phyloP scores from a whole-genome alignment of 2,113 vertebrate species.

The Dipodomys merriami region DNA sequence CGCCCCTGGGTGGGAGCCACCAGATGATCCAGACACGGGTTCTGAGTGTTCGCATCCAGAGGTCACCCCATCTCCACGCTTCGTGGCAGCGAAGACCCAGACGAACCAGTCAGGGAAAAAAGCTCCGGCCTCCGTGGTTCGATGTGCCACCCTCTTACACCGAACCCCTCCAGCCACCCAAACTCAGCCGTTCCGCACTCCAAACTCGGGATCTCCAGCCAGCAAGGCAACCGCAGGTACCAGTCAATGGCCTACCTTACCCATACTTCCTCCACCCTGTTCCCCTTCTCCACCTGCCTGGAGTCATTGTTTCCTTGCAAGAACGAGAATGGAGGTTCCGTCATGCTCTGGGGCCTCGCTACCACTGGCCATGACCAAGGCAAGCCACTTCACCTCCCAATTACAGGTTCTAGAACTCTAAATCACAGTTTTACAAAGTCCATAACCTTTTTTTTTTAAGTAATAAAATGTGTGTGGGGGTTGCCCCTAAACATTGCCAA shows the following conservation, averaged over 20 bases:
- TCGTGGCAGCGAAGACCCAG: constrained; percentile 89
- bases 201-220: constrained; percentile 86
- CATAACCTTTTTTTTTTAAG: constrained; percentile 18
- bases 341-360: background rate
- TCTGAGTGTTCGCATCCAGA: constrained; percentile 89
- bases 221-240: constrained; percentile 91
- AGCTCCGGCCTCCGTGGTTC: constrained; percentile 84
- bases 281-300: background rate
- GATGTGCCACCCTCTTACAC: constrained; percentile 86
- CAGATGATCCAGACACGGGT: constrained; percentile 85
- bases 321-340: background rate
- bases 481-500: background rate
- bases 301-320: constrained; percentile 37
- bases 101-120: constrained; percentile 88
- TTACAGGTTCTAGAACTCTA: background rate
- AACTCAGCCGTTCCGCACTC: constrained; percentile 87
- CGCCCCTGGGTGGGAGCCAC: constrained; percentile 80
- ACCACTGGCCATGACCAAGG: background rate
- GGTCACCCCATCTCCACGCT: constrained; percentile 89
- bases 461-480: background rate
- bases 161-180: constrained; percentile 85
- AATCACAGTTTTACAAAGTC: constrained; percentile 8
- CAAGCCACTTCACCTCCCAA: background rate
- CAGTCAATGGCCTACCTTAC: constrained; percentile 35
- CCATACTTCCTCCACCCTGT: background rate